Evolutionary conservation across 64 coral and sea anemone species (phyloP).

Genomic region (Anthopleura sola): DNA sequence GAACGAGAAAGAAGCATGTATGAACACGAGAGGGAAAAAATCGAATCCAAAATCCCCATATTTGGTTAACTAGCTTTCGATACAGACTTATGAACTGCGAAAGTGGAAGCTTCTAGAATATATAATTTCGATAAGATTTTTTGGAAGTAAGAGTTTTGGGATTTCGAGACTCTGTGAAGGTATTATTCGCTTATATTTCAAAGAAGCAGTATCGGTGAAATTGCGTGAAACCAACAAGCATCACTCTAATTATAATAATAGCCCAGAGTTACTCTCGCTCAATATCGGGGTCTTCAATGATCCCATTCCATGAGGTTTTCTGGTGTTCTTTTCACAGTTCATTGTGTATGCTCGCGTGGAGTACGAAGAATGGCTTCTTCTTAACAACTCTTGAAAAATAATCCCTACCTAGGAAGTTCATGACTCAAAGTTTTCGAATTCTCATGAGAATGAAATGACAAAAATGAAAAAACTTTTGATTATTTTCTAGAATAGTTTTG

Average conservation of each 20-base stretch:
- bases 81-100: not conserved
- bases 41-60: not conserved
- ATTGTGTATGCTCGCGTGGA: not conserved
- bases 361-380: not conserved
- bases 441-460: not conserved
- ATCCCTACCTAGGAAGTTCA: not conserved
- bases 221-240: conserved; percentile 21
- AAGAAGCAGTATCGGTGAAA: not conserved
- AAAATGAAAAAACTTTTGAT: not conserved
- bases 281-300: not conserved
- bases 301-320: not conserved
- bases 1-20: not conserved
- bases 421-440: not conserved
- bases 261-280: conserved; percentile 1
- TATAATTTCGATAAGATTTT: not conserved
- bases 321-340: not conserved
- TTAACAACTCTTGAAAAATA: not conserved
- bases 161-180: not conserved
- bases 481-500: not conserved
- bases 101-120: not conserved
- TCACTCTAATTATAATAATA: conserved; percentile 28
- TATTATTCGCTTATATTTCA: not conserved
- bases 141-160: not conserved
- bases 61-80: not conserved
- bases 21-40: not conserved